A percentile compares a stretch with the other conserved stretches of the same genome.
Evolutionary conservation across 2,797 vertebrate species (phyloP).

Genomic region (Vultur gryphus): DNA sequence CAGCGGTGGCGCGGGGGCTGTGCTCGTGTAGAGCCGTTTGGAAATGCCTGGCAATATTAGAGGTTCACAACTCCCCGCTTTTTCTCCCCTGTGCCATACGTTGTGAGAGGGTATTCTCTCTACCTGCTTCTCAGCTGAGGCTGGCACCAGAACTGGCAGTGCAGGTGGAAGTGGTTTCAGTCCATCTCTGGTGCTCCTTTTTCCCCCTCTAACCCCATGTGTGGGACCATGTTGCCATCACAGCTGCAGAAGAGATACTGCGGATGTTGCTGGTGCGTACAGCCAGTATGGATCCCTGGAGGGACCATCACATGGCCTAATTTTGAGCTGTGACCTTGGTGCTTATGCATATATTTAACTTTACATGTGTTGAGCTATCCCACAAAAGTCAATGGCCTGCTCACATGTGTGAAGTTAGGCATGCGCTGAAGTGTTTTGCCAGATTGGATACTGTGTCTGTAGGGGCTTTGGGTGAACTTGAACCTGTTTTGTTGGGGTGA

Average conservation of each 20-base stretch:
- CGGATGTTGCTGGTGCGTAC: not conserved
- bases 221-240: not conserved
- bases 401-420: not conserved
- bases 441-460: not conserved
- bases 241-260: not conserved
- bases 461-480: constrained; percentile 13
- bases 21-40: not conserved
- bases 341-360: not conserved
- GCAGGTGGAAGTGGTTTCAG: not conserved
- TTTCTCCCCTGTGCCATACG: accelerated
- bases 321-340: constrained; percentile 2
- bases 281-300: not conserved
- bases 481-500: constrained; percentile 18
- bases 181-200: not conserved
- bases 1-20: not conserved
- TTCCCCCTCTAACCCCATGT: not conserved
- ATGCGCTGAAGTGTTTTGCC: constrained; percentile 41
- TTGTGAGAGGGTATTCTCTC: not conserved
- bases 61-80: not conserved
- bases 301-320: not conserved
- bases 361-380: not conserved
- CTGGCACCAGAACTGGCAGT: not conserved
- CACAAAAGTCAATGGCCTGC: not conserved
- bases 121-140: not conserved
- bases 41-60: not conserved